These are phyloP conservation scores for Enoplosus armatus DNA, from an alignment of 2,797 vertebrate species.

Conservation along the genomic window DNA sequence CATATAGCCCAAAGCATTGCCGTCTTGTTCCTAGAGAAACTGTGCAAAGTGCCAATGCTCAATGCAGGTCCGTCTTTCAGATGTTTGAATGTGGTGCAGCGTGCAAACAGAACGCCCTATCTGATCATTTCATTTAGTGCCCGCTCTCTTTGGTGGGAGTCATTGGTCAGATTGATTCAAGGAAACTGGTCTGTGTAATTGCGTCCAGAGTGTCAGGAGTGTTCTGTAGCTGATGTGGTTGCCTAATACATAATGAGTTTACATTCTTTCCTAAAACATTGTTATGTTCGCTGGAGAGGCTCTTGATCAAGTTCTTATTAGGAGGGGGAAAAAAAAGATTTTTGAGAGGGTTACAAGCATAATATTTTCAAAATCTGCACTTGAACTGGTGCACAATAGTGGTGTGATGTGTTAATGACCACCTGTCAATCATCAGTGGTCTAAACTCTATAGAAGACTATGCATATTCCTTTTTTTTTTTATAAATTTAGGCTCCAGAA, in stretches of 20 bases:
- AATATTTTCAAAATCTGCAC: slow-evolving; percentile 9
- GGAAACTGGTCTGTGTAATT: slow-evolving; percentile 13
- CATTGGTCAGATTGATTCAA: slow-evolving; percentile 27
- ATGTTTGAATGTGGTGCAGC: neutral
- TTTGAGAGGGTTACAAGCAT: neutral
- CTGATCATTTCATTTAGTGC: slow-evolving; percentile 17
- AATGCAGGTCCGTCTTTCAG: neutral
- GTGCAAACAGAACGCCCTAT: slow-evolving; percentile 13
- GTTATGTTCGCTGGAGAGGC: neutral
- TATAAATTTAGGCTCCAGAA: neutral
- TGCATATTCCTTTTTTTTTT: no score
- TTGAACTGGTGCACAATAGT: neutral
- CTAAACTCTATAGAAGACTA: neutral
- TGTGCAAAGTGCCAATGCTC: neutral
- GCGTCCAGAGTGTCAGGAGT: slow-evolving; percentile 4
- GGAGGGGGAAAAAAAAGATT: neutral
- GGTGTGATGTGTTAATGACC: neutral
- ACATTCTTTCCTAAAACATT: slow-evolving; percentile 31
- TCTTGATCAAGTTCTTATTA: neutral
- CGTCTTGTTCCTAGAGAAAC: no score
- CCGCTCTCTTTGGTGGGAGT: slow-evolving; percentile 18
- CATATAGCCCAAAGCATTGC: no score
- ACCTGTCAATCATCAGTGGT: neutral
- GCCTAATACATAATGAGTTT: slow-evolving; percentile 25
- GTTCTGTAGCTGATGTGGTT: neutral